Base-by-base conservation (phyloP, 2,797 vertebrate genomes). In the Chaenodraco wilsoni region DNA sequence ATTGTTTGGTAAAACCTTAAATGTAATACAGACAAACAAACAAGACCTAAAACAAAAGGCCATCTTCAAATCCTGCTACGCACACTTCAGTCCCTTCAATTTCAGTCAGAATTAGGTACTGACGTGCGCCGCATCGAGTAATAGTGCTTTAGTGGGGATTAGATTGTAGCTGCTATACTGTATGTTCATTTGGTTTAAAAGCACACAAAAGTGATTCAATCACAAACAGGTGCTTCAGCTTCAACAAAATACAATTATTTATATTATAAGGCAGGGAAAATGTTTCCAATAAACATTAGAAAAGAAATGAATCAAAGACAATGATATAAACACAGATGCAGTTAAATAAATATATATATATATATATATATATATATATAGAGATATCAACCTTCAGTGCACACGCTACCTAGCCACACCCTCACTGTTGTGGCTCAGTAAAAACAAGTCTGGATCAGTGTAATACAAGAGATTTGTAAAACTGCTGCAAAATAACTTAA, bases 251-350 rank as follows among this genome's bases (percentile, higher is more conserved):
- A 72, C 66, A 64, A 60, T 0, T n/a, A 6, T 60, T 69, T 14
- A n/a, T 55, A 54, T 68, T 6, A 78, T 85, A 93, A 93, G 90
- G 88, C 92, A 90, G 68, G 79, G 82, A 82, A 76, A 54, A 23
- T n/a, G 1, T 68, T 77, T 74, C 62, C 43, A 59, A 72, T 55
- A n/a, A 23, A 78, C 2, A 74, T 58, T 45, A 31, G 23, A 56
- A 67, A 56, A 12, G 0, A 58, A 68, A 62, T 5, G 1, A 57
- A 16, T 46, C 7, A 63, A 73, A 54, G 66, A 23, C 55, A 33
- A 56, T 31, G 2, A 51, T 54, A 80, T 72, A 43, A 58, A 83
- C 65, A 83, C 15, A 52, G 55, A 56, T 55, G 61, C 69, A 83
- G 76, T 48, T 80, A 27, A 65, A 71, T 54, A 68, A 23, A 59